Conservation (phyloP, 2,888 invertebrate genomes). For the Nasonia oneida region DNA sequence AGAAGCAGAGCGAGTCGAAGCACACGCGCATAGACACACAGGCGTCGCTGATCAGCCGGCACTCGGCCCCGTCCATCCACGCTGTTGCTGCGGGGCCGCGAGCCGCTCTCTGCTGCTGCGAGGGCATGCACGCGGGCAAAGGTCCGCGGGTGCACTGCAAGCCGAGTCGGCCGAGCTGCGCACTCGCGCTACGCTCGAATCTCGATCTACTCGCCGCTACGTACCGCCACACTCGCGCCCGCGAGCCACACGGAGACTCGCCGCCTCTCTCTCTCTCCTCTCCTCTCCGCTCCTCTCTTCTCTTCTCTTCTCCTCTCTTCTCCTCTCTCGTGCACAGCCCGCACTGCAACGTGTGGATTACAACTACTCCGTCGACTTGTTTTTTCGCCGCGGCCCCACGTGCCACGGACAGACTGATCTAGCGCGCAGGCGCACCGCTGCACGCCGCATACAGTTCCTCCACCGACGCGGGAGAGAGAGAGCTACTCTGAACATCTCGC, state of each 20-base stretch:
- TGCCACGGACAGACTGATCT: slow-evolving; percentile 36
- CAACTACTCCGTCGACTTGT: slow-evolving; percentile 4
- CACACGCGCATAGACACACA: slow-evolving; percentile 94
- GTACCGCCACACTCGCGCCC: not conserved
- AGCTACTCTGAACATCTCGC: not conserved
- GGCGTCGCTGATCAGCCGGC: slow-evolving; percentile 76
- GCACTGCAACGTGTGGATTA: not conserved
- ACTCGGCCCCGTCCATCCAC: slow-evolving; percentile 78
- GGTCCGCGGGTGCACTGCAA: slow-evolving; percentile 54
- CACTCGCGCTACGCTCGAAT: not conserved
- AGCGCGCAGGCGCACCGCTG: slow-evolving; percentile 48
- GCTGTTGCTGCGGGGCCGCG: slow-evolving; percentile 28
- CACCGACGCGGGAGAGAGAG: no score
- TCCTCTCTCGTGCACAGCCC: not conserved
- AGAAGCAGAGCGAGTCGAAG: slow-evolving; percentile 94
- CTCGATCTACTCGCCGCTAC: not conserved
- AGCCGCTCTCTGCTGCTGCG: slow-evolving; percentile 33
- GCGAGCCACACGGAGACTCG: no score
- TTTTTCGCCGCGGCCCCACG: slow-evolving; percentile 39
- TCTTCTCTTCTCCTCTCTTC: not conserved
- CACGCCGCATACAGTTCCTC: not conserved
- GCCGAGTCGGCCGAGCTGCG: not conserved
- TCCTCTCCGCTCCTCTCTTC: no score
- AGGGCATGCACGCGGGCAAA: slow-evolving; percentile 52
- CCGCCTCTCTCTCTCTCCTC: not conserved